Evolutionary conservation across 2,113 vertebrate genomes (phyloP), one percentile per base, ranked within the genome.

Genomic region (Hippocampus guttulatus): DNA sequence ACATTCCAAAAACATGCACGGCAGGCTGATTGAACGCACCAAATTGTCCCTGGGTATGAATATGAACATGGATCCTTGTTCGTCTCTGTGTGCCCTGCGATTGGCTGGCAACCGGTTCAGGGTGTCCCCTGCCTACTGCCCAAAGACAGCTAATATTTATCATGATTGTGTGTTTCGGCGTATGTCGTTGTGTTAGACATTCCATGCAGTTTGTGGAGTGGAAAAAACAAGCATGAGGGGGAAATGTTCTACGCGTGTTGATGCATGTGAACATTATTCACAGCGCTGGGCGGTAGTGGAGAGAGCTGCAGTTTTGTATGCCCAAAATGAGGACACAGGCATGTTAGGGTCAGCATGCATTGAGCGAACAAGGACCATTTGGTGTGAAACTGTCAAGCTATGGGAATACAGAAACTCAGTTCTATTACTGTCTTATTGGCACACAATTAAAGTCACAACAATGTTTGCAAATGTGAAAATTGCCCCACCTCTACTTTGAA

Each of bases 181-280:
- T 87, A 85, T 49, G 47, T 49, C 4, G 3, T 49, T 49, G 14
- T 5, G 47, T 16, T 20, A 51, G 47, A 51, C 5, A 20, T 49
- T 18, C 47, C 4, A 16, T 14, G 14, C 14, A 51, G 16, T 18
- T 51, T 51, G 47, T 20, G 16, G 15, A 18, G 16, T 51, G 47
- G 81, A 80, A 84, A 86, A 87, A 85, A 89, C 70, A 81, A 88
- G 86, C 85, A 63, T 66, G 75, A 10, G 73, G 71, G 74, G 71
- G 75, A 84, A 81, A 87, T 43, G 23, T 21, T 41, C 61, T 11
- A 7, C 47, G 60, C 33, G 40, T 38, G 41, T 47, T 41, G 27
- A 66, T 68, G 64, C 54, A 61, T 77, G 70, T 71, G 75, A 76
- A 76, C 47, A 73, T 86, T 86, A 87, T 85, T 89, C 82, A 89